Base-by-base conservation (phyloP, 2,113 vertebrate species). In the Bos indicus region DNA sequence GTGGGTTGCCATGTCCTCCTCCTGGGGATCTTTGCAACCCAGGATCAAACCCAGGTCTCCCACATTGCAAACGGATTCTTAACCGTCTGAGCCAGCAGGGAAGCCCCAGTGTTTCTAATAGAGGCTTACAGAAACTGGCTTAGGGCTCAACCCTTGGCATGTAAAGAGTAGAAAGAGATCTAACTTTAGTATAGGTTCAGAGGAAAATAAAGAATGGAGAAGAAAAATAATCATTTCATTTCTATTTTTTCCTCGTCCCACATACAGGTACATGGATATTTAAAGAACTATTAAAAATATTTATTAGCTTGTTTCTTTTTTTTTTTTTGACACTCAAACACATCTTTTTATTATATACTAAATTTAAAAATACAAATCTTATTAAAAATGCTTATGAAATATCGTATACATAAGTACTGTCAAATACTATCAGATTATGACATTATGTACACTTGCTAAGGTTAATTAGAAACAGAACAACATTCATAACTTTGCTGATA, bases 281-380 rank as follows among this genome's bases (percentile, higher is more conserved):
- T 82, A 21, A 56, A 87, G 59, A 95, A 62, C 81, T 71, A 85
- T 4, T 95, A 71, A 80, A n/a, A 78, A 52, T 36, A 93, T 82
- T 77, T 83, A 89, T 92, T 91, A 86, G 71, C 2, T 88, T 64
- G 10, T 54, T 59, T 87, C 33, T 92, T 40, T 40, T 40, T 40
- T 40, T 40, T 40, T 40, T 40, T 40, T 40, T 95, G 67, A 90
- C 98, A 91, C 95, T 96, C 97, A 97, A 98, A 97, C 98, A 99
- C 98, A 98, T 98, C 92, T 98, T 99, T 99, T 99, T 99, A 98
- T 99, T 98, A 98, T 98, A 98, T 87, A 97, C 99, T 97, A 98
- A 98, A 98, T 99, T 99, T 98, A 99, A 99, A 99, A 99, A 99
- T 99, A 99, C 97, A 33, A 99, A 98, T 99, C 98, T 40, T 40